Evolutionary conservation across 1,140 invertebrate genomes (phyloP), one percentile per base, ranked within the genome.

Genomic region (Diachasma alloeum): DNA sequence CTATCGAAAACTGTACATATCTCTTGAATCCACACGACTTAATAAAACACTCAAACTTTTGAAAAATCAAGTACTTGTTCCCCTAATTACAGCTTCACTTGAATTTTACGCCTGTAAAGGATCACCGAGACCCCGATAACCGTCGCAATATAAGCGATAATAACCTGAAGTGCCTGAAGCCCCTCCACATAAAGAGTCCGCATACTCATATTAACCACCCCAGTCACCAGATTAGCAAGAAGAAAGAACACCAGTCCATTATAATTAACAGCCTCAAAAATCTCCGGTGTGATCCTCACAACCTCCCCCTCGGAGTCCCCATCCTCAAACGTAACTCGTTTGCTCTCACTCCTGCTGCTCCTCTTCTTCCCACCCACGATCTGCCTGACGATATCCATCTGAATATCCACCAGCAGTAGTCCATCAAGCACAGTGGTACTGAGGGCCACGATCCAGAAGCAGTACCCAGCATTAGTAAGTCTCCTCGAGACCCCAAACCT

Each of bases 221-320:
- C 96, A 24, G 96, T 97, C 10, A 94, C 83, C 19, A 97, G 44
- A 90, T 97, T 97, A 3, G 92, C 92, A 0, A 94, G 46, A 46
- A 97, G 86, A 86, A 97, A 97, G 84, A 94, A 96, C 17, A 92
- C 78, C 36, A 97, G 87, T 11, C 94, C 94, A 89, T 96, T 96
- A 69, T 92, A 92, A 88, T 95, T 95, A 36, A 96, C 90, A 48
- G 92, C 91, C 81, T 92, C 89, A 53, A 94, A 91, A 73, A 94
- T 91, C 15, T 91, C 85, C 15, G 93, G 92, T 11, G 90, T 85
- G 79, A 82, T 83, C n/a, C 17, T 48, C 3, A 72, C 15, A 6
- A 42, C n/a, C 11, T 63, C 59, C 24, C n/a, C 56, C n/a, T 46
- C n/a, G 39, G 53, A 13, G 2, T 71, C 53, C 0, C 22, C 13